A percentile compares a stretch with the other conserved stretches of the same genome.
Evolutionary conservation across 2,888 invertebrate species (phyloP).

Genomic region (Cartodere bifasciata): DNA sequence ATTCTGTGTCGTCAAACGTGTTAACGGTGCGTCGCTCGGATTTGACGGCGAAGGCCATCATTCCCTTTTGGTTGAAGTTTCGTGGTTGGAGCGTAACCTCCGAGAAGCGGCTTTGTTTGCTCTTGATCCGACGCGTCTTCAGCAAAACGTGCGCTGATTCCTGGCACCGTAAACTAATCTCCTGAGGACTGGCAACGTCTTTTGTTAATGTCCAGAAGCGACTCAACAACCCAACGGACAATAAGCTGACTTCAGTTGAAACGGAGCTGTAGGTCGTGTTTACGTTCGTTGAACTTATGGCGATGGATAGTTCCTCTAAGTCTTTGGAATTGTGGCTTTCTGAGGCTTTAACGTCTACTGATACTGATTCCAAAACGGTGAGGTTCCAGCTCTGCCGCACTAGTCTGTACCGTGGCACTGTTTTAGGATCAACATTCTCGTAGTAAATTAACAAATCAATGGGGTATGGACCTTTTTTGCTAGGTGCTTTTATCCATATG

Average conservation of each 20-base stretch:
- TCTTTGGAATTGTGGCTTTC: slow-evolving; percentile 33
- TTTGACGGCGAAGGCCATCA: slow-evolving; percentile 36
- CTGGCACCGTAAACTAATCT: slow-evolving; percentile 37
- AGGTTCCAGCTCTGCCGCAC: slow-evolving; percentile 53
- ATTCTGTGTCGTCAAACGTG: slow-evolving; percentile 22
- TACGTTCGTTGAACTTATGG: slow-evolving; percentile 56
- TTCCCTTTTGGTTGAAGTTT: slow-evolving; percentile 8
- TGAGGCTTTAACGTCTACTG: slow-evolving; percentile 38
- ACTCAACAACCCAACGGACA: slow-evolving; percentile 48
- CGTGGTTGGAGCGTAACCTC: slow-evolving; percentile 31
- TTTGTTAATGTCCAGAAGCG: slow-evolving; percentile 44
- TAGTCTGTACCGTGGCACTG: slow-evolving; percentile 40
- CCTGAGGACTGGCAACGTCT: slow-evolving; percentile 25
- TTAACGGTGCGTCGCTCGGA: slow-evolving; percentile 28
- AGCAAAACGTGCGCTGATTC: slow-evolving; percentile 41
- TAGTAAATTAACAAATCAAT: slow-evolving; percentile 65
- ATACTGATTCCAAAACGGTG: slow-evolving; percentile 47
- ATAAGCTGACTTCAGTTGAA: slow-evolving; percentile 41
- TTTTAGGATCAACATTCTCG: slow-evolving; percentile 36
- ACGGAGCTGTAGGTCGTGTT: slow-evolving; percentile 50
- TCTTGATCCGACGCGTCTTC: slow-evolving; percentile 33
- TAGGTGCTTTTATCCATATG: slow-evolving; percentile 60
- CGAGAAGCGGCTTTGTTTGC: slow-evolving; percentile 26
- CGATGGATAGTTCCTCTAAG: slow-evolving; percentile 49
- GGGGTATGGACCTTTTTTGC: slow-evolving; percentile 45